Evolutionary conservation across 2,113 vertebrate genomes (phyloP), one percentile per base, ranked within the genome.

Genomic region (Eonycteris spelaea): DNA sequence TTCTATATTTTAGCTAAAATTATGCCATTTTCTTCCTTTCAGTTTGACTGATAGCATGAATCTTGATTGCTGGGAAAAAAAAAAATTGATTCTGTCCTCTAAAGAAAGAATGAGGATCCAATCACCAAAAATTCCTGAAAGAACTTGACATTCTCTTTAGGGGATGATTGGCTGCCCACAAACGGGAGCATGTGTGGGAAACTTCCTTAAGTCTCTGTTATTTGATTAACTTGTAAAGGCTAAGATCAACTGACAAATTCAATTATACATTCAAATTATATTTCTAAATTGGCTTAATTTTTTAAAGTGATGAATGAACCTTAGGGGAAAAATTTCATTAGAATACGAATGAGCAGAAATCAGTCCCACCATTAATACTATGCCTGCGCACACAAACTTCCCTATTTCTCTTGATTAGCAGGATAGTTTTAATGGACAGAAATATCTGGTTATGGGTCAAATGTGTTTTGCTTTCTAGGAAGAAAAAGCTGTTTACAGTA

Each of bases 201-300:
- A 96, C 87, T 87, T 98, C 70, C 94, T 98, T 97, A 97, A 98
- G 96, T 97, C 87, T 95, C 51, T 95, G 96, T 30, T 89, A 90
- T 97, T 98, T 98, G 97, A 98, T 98, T 98, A 98, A 98, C 97
- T 98, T 98, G 96, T 97, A 92, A 98, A 98, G 96, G 94, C 94
- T 97, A 93, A 98, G 94, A 98, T 96, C 95, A 97, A 96, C 96
- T 98, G 97, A 98, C 90, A 98, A 98, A 98, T 98, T 98, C 98
- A 98, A 98, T 99, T 98, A 98, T 97, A 95, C 95, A 98, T 98
- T 98, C 95, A 98, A 98, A 98, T 98, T 98, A 98, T 96, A 95
- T 97, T 97, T 98, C 96, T 97, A 98, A 98, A 98, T 98, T 98
- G 98, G 94, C 96, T 97, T 98, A 98, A 98, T 98, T 98, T 98